Base-by-base conservation (phyloP, 92 coral and sea anemone genomes). In the Plumapathes pennacea region DNA sequence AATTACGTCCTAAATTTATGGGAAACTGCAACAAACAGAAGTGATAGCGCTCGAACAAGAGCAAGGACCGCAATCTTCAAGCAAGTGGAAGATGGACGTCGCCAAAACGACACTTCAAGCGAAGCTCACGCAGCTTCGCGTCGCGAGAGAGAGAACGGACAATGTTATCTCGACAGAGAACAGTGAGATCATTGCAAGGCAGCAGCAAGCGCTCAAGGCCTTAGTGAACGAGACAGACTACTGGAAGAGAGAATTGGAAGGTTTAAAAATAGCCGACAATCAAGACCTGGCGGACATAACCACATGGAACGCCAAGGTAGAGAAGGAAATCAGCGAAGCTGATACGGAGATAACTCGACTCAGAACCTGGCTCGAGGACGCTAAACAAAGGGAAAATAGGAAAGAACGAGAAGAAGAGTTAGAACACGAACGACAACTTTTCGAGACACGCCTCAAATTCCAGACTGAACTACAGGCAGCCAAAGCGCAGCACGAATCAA, bases 41-140 rank as follows among this genome's bases (percentile, higher is more conserved):
- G n/a, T n/a, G n/a, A n/a, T n/a, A n/a, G n/a, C n/a, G n/a, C 54
- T 53, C 74, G 74, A 67, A 52, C 74, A 67, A 67, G 74, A 67
- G 74, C 24, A 29, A 40, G 50, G n/a, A 54, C 46, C 62, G 38
- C 29, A 31, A 52, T 25, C 42, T 25, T 29, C 39, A 26, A 23
- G 59, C 59, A n/a, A n/a, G n/a, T n/a, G n/a, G n/a, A n/a, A n/a
- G n/a, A 67, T 67, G 74, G 64, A 53, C 25, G 50, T 53, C 21
- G 52, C 64, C 32, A 67, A 39, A 43, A 62, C 34, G 46, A 44
- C 26, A 36, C 45, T 67, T 32, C 38, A 38, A 46, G 41, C 74
- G 49, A 67, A 67, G 22, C 52, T 67, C 10, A 67, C 54, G 15
- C 74, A 67, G 49, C 52, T 67, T 25, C 51, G 31, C 25, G 42